A percentile compares a stretch with the other conserved stretches of the same genome.
Evolutionary conservation across 2,888 invertebrate species (phyloP).

Genomic region (Mesoligia furuncula): DNA sequence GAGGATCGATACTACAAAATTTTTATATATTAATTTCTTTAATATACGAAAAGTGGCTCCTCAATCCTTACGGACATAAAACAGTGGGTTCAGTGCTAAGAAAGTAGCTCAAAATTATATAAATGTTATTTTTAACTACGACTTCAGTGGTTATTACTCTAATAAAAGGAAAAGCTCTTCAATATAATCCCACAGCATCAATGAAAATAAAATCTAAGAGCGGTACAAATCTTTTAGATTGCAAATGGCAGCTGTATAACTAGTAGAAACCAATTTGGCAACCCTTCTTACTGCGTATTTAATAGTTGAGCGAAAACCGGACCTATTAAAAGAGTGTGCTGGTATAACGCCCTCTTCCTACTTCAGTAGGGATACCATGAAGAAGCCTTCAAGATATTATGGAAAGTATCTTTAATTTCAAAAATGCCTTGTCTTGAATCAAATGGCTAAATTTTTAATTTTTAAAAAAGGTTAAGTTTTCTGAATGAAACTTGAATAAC

Average conservation of each 20-base stretch:
- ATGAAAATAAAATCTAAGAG: constrained; percentile 63
- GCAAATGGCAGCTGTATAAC: constrained; percentile 59
- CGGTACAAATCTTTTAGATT: constrained; percentile 61
- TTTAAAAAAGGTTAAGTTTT: background rate
- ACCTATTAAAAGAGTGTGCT: constrained; percentile 65
- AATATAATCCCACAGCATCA: constrained; percentile 31
- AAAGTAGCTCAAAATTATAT: constrained; percentile 5
- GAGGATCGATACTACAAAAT: too few species aligned
- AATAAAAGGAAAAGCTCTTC: constrained; percentile 42
- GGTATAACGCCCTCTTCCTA: constrained; percentile 21
- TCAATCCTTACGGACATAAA: background rate
- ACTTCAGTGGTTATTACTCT: constrained; percentile 15
- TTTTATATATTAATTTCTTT: too few species aligned
- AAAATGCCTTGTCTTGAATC: background rate
- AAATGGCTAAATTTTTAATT: background rate
- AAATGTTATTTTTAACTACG: constrained; percentile 14
- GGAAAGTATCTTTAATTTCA: background rate
- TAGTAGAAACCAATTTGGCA: constrained; percentile 72
- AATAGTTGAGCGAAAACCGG: constrained; percentile 66
- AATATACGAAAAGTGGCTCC: too few species aligned
- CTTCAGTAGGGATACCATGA: constrained; percentile 44
- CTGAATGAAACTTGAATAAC: background rate
- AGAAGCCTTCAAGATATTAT: background rate
- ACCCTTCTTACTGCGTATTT: constrained; percentile 62
- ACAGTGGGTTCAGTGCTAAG: background rate